These are phyloP conservation scores for Scomber scombrus DNA, from an alignment of 2,113 vertebrate species.

Conservation along the genomic window DNA sequence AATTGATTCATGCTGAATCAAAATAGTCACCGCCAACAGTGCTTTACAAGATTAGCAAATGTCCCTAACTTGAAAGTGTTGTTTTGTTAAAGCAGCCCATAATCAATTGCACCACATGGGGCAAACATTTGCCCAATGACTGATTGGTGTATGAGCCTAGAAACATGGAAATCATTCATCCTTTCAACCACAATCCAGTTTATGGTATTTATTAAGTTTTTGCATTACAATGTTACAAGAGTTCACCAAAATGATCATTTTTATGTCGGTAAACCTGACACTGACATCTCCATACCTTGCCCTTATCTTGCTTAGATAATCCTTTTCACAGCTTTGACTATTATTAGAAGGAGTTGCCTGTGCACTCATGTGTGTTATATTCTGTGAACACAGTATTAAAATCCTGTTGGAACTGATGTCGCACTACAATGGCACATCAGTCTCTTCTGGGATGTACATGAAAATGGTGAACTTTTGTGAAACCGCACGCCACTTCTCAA, in stretches of 20 bases:
- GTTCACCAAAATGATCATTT: constrained; percentile 45
- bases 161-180: not conserved
- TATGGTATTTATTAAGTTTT: constrained; percentile 6
- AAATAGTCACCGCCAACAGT: not conserved
- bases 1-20: not conserved
- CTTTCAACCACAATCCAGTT: not conserved
- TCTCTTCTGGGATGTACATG: constrained; percentile 52
- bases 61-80: not conserved
- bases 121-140: not conserved
- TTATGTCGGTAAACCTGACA: constrained; percentile 40
- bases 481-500: constrained; percentile 39
- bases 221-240: constrained; percentile 1
- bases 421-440: constrained; percentile 45
- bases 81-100: not conserved
- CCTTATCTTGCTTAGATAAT: constrained; percentile 51
- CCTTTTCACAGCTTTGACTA: constrained; percentile 32
- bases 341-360: constrained; percentile 56
- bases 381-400: constrained; percentile 52
- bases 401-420: constrained; percentile 31
- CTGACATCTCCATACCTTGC: constrained; percentile 44
- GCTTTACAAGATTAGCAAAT: not conserved
- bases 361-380: constrained; percentile 35
- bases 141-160: not conserved
- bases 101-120: not conserved
- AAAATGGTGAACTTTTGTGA: constrained; percentile 64